Base-by-base conservation (phyloP, 2,797 vertebrate species). In the Brachyalestes nurse region DNA sequence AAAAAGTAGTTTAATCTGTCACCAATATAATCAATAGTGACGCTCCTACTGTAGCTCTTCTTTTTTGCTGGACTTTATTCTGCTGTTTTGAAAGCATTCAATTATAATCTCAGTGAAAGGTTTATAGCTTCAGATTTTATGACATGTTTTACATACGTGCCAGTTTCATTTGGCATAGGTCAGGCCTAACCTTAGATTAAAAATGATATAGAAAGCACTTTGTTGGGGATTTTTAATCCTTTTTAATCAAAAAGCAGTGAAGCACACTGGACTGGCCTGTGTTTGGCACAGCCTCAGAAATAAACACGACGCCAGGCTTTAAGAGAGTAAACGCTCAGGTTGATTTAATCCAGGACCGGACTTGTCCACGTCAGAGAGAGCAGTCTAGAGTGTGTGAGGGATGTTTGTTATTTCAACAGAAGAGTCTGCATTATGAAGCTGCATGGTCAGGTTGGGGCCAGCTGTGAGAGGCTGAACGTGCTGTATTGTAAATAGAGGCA, bases 301-400 rank as follows among this genome's bases (percentile, higher is more conserved):
- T 40, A 66, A 66, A 66, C 64, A 66, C n/a, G 5, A 45, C n/a
- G 40, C 38, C 38, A 45, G 65, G n/a, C 19, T 67, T 19, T 12
- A 40, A 2, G 13, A 47, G 21, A 49, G 42, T 47, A 70, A 70
- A 70, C 5, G 45, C 13, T 23, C 17, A 45, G 9, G 19, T n/a
- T 67, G 65, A 67, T 45, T 21, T 42, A 67, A n/a, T 45, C 65
- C 65, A 67, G 65, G n/a, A 42, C 65, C 42, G 10, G 13, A 40
- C 13, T 49, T 51, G n/a, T 49, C 42, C 8, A 38, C 42, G 21
- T 51, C 67, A 70, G 67, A 70, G 23, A 71, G 28, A 28, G 6
- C 14, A 45, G 65, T 12, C 65, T 40, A 40, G 51, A 57, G 17
- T n/a, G 71, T 38, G 8, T 12, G 9, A 38, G 17, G 5, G 51